Conservation (phyloP, 2,113 vertebrate species). For the Ploceus nigricollis region DNA sequence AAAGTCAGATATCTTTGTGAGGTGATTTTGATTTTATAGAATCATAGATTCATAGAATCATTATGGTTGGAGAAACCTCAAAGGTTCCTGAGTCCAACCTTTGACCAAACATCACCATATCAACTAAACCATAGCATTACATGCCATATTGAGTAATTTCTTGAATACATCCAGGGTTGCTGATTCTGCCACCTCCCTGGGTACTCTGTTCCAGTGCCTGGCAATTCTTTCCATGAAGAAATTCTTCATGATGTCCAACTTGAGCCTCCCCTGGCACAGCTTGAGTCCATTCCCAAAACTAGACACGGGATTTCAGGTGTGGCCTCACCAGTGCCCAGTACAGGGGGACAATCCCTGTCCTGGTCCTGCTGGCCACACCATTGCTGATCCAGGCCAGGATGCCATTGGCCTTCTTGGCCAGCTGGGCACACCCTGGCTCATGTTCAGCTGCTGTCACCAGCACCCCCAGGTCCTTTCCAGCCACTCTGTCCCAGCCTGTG, state of each 20-base stretch:
- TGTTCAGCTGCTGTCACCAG: neutral
- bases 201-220: neutral
- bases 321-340: neutral
- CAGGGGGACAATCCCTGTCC: neutral
- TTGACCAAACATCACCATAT: neutral
- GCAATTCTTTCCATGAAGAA: neutral
- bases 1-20: neutral
- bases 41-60: neutral
- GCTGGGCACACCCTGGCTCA: neutral
- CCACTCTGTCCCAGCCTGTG: neutral
- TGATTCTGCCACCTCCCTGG: neutral
- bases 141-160: rapidly evolving
- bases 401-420: neutral
- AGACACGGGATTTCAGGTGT: neutral
- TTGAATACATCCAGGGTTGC: neutral
- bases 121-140: neutral
- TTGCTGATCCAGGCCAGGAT: neutral
- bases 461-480: neutral
- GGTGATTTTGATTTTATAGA: neutral
- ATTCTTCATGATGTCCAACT: neutral
- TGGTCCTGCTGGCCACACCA: neutral
- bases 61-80: neutral
- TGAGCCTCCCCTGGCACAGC: neutral
- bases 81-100: neutral
- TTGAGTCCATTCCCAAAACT: neutral